These are phyloP conservation scores for Corydoras maculifer DNA, from an alignment of 2,113 vertebrate genomes.

Conservation along the genomic window DNA sequence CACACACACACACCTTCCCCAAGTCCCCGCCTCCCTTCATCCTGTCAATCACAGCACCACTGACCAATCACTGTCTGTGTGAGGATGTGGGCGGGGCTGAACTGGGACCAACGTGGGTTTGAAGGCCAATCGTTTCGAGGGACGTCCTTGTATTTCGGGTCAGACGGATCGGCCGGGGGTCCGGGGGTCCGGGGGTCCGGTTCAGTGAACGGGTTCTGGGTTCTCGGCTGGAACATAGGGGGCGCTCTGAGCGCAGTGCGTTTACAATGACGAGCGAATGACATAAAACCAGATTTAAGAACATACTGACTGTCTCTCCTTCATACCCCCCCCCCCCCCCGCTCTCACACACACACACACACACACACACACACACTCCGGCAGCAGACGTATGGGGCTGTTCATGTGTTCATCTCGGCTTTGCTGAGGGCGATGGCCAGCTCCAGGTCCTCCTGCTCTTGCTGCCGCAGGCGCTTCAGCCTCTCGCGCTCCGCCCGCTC, in stretches of 20 bases:
- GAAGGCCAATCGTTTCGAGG: too few relatives aligned
- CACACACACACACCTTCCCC: too few relatives aligned
- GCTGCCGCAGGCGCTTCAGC: conserved; percentile 81
- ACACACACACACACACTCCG: conserved; percentile 10
- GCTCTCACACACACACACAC: neutral
- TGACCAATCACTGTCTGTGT: too few relatives aligned
- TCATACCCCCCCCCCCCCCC: neutral
- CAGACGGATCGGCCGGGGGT: too few relatives aligned
- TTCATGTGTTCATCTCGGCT: conserved; percentile 92
- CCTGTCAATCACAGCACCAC: too few relatives aligned
- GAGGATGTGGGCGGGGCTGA: too few relatives aligned
- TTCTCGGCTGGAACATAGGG: neutral
- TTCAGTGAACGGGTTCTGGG: conserved; percentile 8
- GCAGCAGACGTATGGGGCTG: neutral
- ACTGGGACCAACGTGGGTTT: too few relatives aligned
- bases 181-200: neutral
- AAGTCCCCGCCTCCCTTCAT: too few relatives aligned
- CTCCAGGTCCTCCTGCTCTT: conserved; percentile 97
- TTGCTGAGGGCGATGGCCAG: conserved; percentile 97
- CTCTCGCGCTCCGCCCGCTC: conserved; percentile 89
- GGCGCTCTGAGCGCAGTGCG: conserved; percentile 43
- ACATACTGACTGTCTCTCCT: neutral
- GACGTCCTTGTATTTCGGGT: too few relatives aligned
- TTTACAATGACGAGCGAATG: conserved; percentile 43
- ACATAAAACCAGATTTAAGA: conserved; percentile 12